These are phyloP conservation scores for Malthinus flaveolus DNA, from an alignment of 2,888 invertebrate genomes.

Conservation along the genomic window DNA sequence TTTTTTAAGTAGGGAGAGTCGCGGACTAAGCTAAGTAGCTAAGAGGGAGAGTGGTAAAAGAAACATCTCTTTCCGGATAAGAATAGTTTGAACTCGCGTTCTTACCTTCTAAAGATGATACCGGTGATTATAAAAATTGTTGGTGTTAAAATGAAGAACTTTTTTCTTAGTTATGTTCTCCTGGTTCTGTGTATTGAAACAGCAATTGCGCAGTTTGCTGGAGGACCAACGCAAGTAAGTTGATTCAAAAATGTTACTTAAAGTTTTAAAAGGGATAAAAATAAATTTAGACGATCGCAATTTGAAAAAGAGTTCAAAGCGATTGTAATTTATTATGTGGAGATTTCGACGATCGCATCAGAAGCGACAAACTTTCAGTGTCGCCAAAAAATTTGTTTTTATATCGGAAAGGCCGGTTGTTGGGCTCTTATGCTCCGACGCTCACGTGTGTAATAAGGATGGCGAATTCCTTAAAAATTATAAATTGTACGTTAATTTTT, in stretches of 20 bases:
- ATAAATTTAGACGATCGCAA: not conserved
- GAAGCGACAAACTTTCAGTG: no score
- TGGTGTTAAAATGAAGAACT: slow-evolving; percentile 41
- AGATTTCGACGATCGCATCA: not conserved
- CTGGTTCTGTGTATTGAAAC: slow-evolving; percentile 41
- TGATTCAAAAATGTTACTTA: no score
- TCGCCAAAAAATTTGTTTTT: no score
- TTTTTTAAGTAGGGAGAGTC: slow-evolving; percentile 15
- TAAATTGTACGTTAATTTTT: no score
- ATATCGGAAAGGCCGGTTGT: no score
- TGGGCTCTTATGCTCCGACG: no score
- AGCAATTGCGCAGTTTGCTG: slow-evolving; percentile 46
- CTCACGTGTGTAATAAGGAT: no score
- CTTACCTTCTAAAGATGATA: slow-evolving; percentile 16
- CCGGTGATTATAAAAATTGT: slow-evolving; percentile 12
- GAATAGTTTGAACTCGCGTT: slow-evolving; percentile 31
- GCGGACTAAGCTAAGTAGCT: slow-evolving; percentile 2
- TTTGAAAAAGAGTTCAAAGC: not conserved
- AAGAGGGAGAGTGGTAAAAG: slow-evolving; percentile 38
- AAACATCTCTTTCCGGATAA: slow-evolving; percentile 32
- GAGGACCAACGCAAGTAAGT: slow-evolving; percentile 32
- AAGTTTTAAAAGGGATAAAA: not conserved
- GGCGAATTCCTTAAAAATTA: no score
- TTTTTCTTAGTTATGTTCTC: slow-evolving; percentile 42
- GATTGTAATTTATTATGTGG: not conserved